A percentile compares a stretch with the other conserved stretches of the same genome.
These are phyloP conservation scores for Synodontis membranacea DNA, from an alignment of 2,113 vertebrate species.

Conservation along the genomic window DNA sequence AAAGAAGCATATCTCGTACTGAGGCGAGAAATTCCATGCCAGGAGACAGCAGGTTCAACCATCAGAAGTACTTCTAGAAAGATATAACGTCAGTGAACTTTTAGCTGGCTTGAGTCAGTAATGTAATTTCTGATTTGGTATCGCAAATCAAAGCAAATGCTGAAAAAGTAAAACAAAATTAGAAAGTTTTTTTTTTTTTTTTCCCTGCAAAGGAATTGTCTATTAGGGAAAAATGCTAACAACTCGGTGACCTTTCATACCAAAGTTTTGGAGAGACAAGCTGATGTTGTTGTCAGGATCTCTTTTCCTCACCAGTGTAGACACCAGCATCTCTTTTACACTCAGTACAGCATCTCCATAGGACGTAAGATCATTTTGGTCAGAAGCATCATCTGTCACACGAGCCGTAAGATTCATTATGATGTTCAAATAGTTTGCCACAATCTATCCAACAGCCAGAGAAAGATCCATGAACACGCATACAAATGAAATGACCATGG, in stretches of 20 bases:
- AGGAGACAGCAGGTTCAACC: background rate
- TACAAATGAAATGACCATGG: background rate
- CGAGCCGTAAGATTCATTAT: background rate
- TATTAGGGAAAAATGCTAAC: too few species aligned
- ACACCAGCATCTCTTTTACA: background rate
- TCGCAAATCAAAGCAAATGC: background rate
- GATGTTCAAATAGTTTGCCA: background rate
- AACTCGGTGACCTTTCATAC: too few species aligned
- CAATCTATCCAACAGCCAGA: background rate
- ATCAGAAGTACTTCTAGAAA: background rate
- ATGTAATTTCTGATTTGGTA: background rate
- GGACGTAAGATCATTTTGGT: background rate
- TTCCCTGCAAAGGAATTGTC: background rate
- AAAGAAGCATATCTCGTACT: background rate
- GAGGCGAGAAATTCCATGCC: slow-evolving; percentile 1
- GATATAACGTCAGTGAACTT: background rate
- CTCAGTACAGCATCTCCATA: background rate
- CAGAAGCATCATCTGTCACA: background rate
- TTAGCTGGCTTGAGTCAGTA: background rate
- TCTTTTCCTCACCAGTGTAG: background rate
- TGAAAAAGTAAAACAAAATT: background rate
- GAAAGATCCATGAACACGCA: background rate
- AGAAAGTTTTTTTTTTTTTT: too few species aligned
- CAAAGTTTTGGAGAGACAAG: background rate
- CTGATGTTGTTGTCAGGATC: background rate